A percentile compares a stretch with the other conserved stretches of the same genome.
Evolutionary conservation across 1,140 invertebrate species (phyloP).

Genomic region (Melanaphis sacchari): DNA sequence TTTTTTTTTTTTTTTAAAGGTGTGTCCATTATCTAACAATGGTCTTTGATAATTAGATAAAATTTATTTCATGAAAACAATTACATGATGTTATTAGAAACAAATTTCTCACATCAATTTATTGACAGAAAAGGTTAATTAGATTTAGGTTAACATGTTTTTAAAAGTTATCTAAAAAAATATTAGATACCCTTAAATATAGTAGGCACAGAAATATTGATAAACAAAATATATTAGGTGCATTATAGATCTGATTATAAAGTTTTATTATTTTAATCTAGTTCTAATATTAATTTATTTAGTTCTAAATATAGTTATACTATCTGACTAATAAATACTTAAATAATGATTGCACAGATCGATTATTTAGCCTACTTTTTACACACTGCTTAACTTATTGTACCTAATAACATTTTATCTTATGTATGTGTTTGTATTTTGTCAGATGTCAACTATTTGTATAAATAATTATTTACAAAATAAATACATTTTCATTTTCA

Average conservation of each 20-base stretch:
- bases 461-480: too few species aligned
- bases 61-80: not conserved
- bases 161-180: not conserved
- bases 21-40: not conserved
- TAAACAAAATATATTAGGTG: not conserved
- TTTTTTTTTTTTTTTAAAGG: not conserved
- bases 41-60: not conserved
- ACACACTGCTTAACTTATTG: too few species aligned
- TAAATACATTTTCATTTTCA: too few species aligned
- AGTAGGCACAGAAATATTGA: too few species aligned
- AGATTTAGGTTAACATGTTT: not conserved
- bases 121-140: not conserved
- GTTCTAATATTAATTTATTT: not conserved
- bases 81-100: not conserved
- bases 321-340: too few species aligned
- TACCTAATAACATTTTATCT: too few species aligned
- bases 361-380: too few species aligned
- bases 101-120: not conserved
- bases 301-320: not conserved
- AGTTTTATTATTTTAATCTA: not conserved
- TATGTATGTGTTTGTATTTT: not conserved
- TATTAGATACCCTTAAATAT: too few species aligned
- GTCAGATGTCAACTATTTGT: too few species aligned
- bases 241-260: not conserved
- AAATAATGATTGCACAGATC: too few species aligned